Evolutionary conservation across 2,888 invertebrate genomes (phyloP), one percentile per base, ranked within the genome.

Genomic region (Physocephala rufipes): DNA sequence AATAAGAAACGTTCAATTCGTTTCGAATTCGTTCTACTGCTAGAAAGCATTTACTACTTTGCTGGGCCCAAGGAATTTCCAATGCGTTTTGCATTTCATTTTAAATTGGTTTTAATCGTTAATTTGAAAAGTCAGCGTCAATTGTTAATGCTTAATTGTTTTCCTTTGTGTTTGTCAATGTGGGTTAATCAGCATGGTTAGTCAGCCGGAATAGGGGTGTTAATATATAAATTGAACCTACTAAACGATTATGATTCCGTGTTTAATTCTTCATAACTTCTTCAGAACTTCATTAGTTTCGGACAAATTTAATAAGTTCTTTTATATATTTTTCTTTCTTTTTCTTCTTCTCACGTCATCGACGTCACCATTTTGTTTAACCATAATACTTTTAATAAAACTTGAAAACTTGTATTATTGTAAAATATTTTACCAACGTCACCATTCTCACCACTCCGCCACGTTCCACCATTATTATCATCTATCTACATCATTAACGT

Each of bases 271-370:
- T 24, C 9, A 28, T 58, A 58, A 58, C 9, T 24, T 9, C 24
- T 21, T 24, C 9, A 28, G 26, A 58, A 58, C 9, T 15, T 12
- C 26, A 26, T 26, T 26, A 24, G 2, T 43, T 43, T 58, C 15
- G 30, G 74, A 74, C 72, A 74, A 73, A 74, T 74, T 71, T 74
- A 75, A 75, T 74, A 66, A 73, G 74, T 72, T 74, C 70, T 71
- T 72, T 74, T 71, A 67, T 72, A 62, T 66, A 71, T 70, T 71
- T 71, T 53, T 43, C 61, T 69, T 72, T 67, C 67, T 70, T 75
- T 71, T 74, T 70, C 74, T 45, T 73, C 53, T 70, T 70, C 71
- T 49, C 73, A 71, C 63, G 55, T 64, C 53, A 26, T 61, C 70
- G 67, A 66, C 71, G 70, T 73, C 72, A 28, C 70, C 63, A 59